Percentiles rank a stretch among this genome's conserved stretches.
These are phyloP conservation scores for Heterodera filipjevi DNA, from an alignment of 2,888 invertebrate species.

Conservation along the genomic window DNA sequence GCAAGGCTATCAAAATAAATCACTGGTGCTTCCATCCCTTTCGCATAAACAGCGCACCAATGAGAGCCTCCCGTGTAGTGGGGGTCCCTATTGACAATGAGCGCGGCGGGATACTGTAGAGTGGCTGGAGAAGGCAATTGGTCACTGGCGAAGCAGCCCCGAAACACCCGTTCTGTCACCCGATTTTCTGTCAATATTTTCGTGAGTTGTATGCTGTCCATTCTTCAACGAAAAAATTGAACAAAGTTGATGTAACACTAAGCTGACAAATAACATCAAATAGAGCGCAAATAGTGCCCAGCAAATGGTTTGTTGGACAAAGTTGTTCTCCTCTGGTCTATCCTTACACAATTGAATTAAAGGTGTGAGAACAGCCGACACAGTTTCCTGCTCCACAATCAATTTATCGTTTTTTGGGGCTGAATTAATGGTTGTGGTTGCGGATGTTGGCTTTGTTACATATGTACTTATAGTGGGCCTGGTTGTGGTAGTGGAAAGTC, in stretches of 20 bases:
- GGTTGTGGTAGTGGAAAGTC: background rate
- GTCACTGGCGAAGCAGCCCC: slow-evolving; percentile 26
- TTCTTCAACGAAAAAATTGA: background rate
- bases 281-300: slow-evolving; percentile 7
- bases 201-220: background rate
- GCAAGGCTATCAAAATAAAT: slow-evolving; percentile 25
- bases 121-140: background rate
- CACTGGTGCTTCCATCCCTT: background rate
- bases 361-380: background rate
- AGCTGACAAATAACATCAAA: background rate
- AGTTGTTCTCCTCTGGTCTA: background rate
- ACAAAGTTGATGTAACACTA: background rate
- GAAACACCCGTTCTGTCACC: slow-evolving; percentile 3
- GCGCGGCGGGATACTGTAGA: slow-evolving; percentile 9
- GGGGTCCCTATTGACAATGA: slow-evolving; percentile 15
- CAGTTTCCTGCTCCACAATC: background rate
- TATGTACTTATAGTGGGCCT: too few relatives aligned
- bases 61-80: background rate
- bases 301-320: background rate
- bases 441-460: too few relatives aligned
- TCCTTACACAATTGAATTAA: background rate
- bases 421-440: background rate
- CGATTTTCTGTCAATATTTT: background rate
- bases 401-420: background rate
- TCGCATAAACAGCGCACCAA: slow-evolving; percentile 14